Evolutionary conservation across 2,888 invertebrate species (phyloP), one percentile per base, ranked within the genome.

Genomic region (Argynnis bischoffii): DNA sequence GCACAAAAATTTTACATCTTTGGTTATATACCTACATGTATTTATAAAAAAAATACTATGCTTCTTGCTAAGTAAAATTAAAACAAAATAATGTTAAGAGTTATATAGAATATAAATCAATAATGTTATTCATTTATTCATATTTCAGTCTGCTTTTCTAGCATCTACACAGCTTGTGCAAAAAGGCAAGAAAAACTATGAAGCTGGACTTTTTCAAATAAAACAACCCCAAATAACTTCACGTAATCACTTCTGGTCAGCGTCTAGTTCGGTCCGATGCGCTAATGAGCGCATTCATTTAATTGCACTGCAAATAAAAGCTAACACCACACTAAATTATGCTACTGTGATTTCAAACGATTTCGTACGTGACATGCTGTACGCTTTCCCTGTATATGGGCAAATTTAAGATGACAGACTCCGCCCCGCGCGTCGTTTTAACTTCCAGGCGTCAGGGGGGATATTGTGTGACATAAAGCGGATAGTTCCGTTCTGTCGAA

Each of bases 401-500:
- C 72, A 63, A 72, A 47, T 60, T 63, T 63, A 63, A 13, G 14
- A 61, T 57, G 71, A 55, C 61, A 69, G 31, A 15, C 57, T 59
- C 55, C 57, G 60, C 63, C 68, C 63, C 66, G 66, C 70, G 47
- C 68, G 51, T 41, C 35, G 54, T 63, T 70, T 66, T 53, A 53
- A 46, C 13, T 57, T 46, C 14, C 53, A 50, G 72, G 41, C 66
- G 66, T 46, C 26, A 66, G 70, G 69, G 72, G 71, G 73, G 67
- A 18, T 53, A 56, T 50, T 46, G 47, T 61, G 55, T 60, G 48
- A 61, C 55, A 69, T 50, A 56, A 63, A 55, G 64, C 46, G 50
- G 72, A 41, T 63, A 57, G 64, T 72, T 70, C 59, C 59, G 55
- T 63, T 55, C 61, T 80, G 79, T 80, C 79, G 75, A 82, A 85